Percentiles rank a stretch among this genome's conserved stretches.
Evolutionary conservation across 2,113 vertebrate genomes (phyloP).

Genomic region (Oreochromis tanganicae): DNA sequence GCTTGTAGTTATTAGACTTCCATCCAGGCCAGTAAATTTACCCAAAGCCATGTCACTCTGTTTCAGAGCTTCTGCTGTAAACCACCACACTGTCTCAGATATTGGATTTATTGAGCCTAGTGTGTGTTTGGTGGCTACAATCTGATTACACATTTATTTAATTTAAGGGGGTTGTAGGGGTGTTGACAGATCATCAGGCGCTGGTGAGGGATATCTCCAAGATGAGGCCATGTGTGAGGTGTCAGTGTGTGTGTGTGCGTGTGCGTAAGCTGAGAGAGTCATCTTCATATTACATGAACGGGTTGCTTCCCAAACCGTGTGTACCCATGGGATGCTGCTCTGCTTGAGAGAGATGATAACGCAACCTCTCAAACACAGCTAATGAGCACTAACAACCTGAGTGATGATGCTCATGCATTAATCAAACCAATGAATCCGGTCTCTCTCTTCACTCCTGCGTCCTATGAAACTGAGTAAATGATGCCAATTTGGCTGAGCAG

Average conservation of each 20-base stretch:
- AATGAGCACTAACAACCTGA: conserved; percentile 41
- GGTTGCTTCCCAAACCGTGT: conserved; percentile 18
- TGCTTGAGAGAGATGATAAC: conserved; percentile 22
- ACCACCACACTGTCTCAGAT: neutral
- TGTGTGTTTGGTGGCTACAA: conserved; percentile 34
- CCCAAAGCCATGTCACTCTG: conserved; percentile 3
- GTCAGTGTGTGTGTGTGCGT: neutral
- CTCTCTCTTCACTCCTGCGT: neutral
- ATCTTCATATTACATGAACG: conserved; percentile 46
- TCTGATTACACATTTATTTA: conserved; percentile 43
- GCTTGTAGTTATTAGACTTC: neutral
- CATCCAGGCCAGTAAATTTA: neutral
- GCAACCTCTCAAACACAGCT: conserved; percentile 15
- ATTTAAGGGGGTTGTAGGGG: conserved; percentile 46
- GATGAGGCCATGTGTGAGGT: neutral
- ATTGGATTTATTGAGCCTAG: conserved; percentile 41
- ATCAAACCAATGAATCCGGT: neutral
- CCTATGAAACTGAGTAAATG: neutral
- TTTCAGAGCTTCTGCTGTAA: conserved; percentile 13
- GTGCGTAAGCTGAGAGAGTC: neutral
- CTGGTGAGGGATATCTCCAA: neutral
- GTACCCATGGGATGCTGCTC: conserved; percentile 25
- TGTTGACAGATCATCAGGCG: conserved; percentile 39
- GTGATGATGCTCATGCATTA: conserved; percentile 31
- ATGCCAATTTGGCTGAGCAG: neutral